Conservation (phyloP, 2,797 vertebrate species). For the Catostomus latipinnis region DNA sequence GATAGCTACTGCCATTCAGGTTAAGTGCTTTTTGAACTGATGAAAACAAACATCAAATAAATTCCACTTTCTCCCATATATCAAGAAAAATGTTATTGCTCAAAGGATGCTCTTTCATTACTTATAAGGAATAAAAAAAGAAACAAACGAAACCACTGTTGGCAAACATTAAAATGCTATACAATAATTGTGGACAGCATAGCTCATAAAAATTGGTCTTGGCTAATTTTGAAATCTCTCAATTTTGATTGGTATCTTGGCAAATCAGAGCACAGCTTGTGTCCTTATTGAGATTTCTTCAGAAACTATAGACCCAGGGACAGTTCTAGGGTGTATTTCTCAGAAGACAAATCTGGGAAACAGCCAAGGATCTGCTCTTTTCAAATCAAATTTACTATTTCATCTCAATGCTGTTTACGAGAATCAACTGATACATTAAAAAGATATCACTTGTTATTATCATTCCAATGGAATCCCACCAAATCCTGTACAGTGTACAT, state of each 20-base stretch:
- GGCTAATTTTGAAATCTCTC: too few relatives aligned
- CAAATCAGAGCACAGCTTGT: neutral
- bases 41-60: conserved; percentile 44
- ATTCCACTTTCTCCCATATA: conserved; percentile 32
- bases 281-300: neutral
- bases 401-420: neutral
- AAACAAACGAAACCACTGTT: too few relatives aligned
- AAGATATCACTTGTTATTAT: neutral
- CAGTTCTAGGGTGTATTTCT: neutral
- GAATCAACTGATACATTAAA: conserved; percentile 9
- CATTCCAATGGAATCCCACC: neutral
- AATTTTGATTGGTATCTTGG: too few relatives aligned
- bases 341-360: conserved; percentile 2
- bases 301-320: neutral
- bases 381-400: neutral
- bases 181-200: too few relatives aligned
- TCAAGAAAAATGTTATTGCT: conserved; percentile 21
- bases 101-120: neutral
- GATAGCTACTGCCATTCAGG: conserved; percentile 52
- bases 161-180: too few relatives aligned
- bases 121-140: neutral
- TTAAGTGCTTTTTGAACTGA: conserved; percentile 52
- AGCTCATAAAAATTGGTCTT: too few relatives aligned
- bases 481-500: neutral
- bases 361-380: neutral